Conservation (phyloP, 2,797 vertebrate genomes). For the Molossus alvarezi region DNA sequence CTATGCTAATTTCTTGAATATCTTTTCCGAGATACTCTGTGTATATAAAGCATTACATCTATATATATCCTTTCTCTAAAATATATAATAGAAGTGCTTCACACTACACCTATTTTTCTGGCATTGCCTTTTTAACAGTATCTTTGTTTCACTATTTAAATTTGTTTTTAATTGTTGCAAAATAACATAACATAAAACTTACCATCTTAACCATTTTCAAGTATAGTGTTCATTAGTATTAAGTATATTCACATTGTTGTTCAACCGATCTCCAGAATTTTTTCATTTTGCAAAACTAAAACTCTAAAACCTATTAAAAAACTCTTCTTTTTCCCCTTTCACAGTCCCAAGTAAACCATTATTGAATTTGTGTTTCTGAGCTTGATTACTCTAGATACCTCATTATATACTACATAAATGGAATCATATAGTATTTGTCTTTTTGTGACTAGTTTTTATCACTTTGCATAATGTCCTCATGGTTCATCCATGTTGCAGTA, state of each 20-base stretch:
- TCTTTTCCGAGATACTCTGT: slow-evolving; percentile 51
- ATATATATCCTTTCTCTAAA: slow-evolving; percentile 37
- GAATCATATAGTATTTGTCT: slow-evolving; percentile 12
- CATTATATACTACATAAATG: background rate
- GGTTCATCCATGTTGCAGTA: background rate
- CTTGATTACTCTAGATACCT: slow-evolving; percentile 20
- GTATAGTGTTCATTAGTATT: slow-evolving; percentile 23
- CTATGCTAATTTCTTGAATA: slow-evolving; percentile 46
- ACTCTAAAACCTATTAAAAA: background rate
- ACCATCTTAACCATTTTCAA: slow-evolving; percentile 27
- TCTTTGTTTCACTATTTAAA: slow-evolving; percentile 52
- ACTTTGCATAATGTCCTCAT: background rate
- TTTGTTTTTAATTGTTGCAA: background rate
- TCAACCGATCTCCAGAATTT: slow-evolving; percentile 33
- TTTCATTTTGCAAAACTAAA: slow-evolving; percentile 63
- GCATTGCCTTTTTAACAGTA: slow-evolving; percentile 31
- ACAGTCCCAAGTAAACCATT: background rate
- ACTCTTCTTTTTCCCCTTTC: background rate
- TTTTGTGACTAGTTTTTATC: slow-evolving; percentile 33
- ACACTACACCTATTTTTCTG: slow-evolving; percentile 49
- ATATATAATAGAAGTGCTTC: slow-evolving; percentile 46
- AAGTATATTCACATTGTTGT: slow-evolving; percentile 13
- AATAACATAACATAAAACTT: slow-evolving; percentile 45
- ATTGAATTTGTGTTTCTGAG: slow-evolving; percentile 31
- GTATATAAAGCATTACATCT: slow-evolving; percentile 30